phyloP scores from a whole-genome alignment of 2,888 invertebrate genomes.

The Xestoiulus laeticollis region DNA sequence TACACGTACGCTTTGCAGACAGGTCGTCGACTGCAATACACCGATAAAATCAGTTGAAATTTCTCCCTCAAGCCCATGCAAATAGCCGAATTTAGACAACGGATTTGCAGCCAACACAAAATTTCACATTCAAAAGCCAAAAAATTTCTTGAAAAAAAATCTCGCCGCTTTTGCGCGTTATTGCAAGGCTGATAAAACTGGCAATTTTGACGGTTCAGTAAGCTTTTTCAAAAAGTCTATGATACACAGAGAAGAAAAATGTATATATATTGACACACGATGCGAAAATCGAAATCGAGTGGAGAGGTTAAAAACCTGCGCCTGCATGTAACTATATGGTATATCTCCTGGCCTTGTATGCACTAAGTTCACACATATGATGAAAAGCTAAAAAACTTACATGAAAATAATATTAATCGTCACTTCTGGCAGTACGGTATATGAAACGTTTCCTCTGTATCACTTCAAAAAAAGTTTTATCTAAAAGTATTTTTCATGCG shows the following conservation, averaged over 20 bases:
- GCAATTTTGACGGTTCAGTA: neutral
- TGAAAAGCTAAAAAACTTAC: too few species aligned
- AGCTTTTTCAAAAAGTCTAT: neutral
- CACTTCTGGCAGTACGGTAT: too few species aligned
- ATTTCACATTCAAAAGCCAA: neutral
- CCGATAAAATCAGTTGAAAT: neutral
- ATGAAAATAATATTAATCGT: too few species aligned
- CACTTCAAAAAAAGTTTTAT: too few species aligned
- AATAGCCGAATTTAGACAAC: neutral
- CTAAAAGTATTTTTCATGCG: too few species aligned
- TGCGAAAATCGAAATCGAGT: neutral
- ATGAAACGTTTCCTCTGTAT: too few species aligned
- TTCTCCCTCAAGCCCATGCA: slow-evolving; percentile 34
- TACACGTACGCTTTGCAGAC: neutral
- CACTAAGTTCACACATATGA: too few species aligned
- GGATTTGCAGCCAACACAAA: neutral
- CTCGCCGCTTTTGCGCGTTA: neutral
- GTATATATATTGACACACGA: neutral
- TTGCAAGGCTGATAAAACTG: neutral
- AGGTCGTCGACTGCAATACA: neutral
- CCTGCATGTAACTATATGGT: too few species aligned
- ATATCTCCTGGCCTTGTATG: too few species aligned
- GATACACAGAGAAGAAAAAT: neutral
- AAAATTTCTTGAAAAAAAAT: neutral
- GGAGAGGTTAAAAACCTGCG: neutral